Base-by-base conservation (phyloP, 2,113 vertebrate species). In the Meriones unguiculatus region DNA sequence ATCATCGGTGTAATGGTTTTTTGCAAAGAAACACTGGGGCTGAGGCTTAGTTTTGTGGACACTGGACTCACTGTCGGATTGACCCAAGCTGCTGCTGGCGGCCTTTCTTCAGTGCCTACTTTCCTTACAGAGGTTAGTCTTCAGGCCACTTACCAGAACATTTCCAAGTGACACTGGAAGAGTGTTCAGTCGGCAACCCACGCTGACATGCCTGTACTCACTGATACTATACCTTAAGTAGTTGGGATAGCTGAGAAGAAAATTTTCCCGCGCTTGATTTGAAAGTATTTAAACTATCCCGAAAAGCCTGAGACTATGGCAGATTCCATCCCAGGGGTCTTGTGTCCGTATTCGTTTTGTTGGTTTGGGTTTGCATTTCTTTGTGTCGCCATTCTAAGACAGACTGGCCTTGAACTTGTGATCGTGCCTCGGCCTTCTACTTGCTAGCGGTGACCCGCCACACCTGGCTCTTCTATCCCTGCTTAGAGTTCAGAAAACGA, bases 1-100 rank as follows among this genome's bases (percentile, higher is more conserved):
- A 70, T 76, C 52, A 92, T 87, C 80, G 50, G 32, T 67, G 11
- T 65, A 52, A 81, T 80, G 25, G 15, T 93, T 95, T 96, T 95
- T 96, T 54, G 93, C 82, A 65, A 80, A 81, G 5, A 89, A 69
- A 38, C 35, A 32, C 46, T 52, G 32, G n/a, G 25, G 35, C 28
- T 46, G 13, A 57, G 5, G 22, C 7, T 12, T 32, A 30, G n/a
- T 65, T 59, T 38, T 38, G 50, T 64, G 24, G 52, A 62, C 30
- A 62, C 52, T 85, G 59, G 54, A 70, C 17, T 46, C 30, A 59
- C 18, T 41, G 15, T 13, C 32, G 64, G 30, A 17, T 50, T 70
- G 38, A 22, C 38, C 38, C 28, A 52, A 17, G 62, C 18, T n/a
- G 4, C 35, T 30, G 32, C n/a, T 75, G 50, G 6, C 10, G 38